Base-by-base conservation (phyloP, 2,113 vertebrate species). In the Chlorocebus sabaeus region DNA sequence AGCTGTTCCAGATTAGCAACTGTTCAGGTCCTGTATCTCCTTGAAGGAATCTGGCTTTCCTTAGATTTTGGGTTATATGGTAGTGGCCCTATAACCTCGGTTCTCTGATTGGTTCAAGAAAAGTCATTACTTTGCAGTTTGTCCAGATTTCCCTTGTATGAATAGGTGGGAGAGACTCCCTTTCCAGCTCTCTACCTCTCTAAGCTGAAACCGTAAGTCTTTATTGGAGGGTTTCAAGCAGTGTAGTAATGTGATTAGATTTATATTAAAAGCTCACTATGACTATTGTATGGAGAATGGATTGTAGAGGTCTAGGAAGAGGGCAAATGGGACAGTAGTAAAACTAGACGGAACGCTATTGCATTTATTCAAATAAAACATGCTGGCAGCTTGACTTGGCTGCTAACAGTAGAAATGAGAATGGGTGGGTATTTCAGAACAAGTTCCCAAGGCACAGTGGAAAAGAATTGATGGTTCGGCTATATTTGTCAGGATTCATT, bases 51-150 rank as follows among this genome's bases (percentile, higher is more conserved):
- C 30, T 59, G 35, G 35, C 55, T 73, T 90, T 78, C 35, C 48
- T 88, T 61, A 75, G 72, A 35, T 84, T 45, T 75, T 17, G 23
- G 40, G 48, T 89, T 68, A 84, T 35, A 20, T 84, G 10, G 40
- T 35, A 8, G 48, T 38, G 85, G 18, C 11, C 50, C n/a, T 94
- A 76, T 57, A 85, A 76, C 64, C 40, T 93, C 27, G 38, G 43
- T 79, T 72, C 11, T 64, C 68, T 75, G 73, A 64, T 48, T 40
- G 32, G 32, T 88, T 95, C 55, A 72, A 86, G 43, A 87, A 57
- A 94, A 86, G 38, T 50, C 59, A 86, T 78, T 70, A 68, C 38
- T 93, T 97, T 86, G 4, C 14, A 92, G 35, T 85, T 84, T 80
- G 35, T 52, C 38, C 76, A 90, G 57, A 86, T 90, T 79, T 40